Evolutionary conservation across 2,113 vertebrate genomes (phyloP).

Genomic region (Micronisus gabar): DNA sequence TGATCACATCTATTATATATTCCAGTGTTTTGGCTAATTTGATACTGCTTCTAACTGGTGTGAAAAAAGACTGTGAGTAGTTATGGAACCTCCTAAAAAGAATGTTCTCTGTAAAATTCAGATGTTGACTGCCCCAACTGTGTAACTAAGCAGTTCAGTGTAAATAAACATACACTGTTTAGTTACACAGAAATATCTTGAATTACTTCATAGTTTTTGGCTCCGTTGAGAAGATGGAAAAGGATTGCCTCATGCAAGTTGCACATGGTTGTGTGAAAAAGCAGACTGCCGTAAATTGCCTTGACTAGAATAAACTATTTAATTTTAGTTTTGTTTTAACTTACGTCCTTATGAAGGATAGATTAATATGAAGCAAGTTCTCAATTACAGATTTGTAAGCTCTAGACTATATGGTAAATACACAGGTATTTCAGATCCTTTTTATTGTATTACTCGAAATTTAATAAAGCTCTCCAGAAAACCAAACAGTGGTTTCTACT

Average conservation of each 20-base stretch:
- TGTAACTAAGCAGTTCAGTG: not conserved
- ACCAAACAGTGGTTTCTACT: conserved; percentile 60
- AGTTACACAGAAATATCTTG: conserved; percentile 35
- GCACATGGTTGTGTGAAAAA: conserved; percentile 24
- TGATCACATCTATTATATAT: not conserved
- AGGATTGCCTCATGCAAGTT: not conserved
- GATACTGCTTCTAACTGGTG: conserved; percentile 18
- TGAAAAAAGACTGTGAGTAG: not conserved
- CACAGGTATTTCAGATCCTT: conserved; percentile 56
- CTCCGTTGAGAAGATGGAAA: not conserved
- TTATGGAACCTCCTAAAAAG: conserved; percentile 18
- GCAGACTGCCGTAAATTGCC: conserved; percentile 17
- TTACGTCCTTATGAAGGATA: conserved; percentile 15
- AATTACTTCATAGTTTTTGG: not conserved
- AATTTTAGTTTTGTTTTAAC: conserved; percentile 57
- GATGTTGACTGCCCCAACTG: conserved; percentile 6
- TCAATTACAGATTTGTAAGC: conserved; percentile 57
- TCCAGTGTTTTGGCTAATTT: not conserved
- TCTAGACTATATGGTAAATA: conserved; percentile 53
- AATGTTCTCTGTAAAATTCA: conserved; percentile 55
- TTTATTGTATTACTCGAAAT: conserved; percentile 61
- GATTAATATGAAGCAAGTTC: conserved; percentile 47
- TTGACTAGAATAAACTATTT: not conserved
- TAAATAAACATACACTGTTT: not conserved
- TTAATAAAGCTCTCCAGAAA: conserved; percentile 67